These are phyloP conservation scores for Nettapus auritus DNA, from an alignment of 2,113 vertebrate genomes.

Conservation along the genomic window DNA sequence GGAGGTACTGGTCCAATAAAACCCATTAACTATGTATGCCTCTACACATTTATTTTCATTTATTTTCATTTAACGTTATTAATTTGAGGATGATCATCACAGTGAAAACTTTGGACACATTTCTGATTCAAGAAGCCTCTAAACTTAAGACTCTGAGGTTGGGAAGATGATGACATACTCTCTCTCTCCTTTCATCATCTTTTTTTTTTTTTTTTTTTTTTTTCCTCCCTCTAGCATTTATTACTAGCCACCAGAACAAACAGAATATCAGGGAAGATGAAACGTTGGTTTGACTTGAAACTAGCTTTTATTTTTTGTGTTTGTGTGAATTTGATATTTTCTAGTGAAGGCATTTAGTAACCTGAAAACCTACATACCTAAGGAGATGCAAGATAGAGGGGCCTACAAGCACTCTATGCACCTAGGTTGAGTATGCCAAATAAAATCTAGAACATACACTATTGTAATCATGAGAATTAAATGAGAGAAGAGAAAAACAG, in stretches of 20 bases:
- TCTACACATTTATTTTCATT: background rate
- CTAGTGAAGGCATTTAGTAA: background rate
- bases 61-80: background rate
- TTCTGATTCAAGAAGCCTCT: background rate
- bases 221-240: background rate
- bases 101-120: background rate
- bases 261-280: background rate
- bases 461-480: background rate
- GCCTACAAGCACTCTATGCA: background rate
- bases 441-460: background rate
- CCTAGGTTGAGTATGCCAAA: background rate
- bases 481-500: background rate
- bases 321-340: background rate
- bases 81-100: background rate
- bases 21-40: background rate
- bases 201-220: background rate
- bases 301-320: background rate
- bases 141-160: background rate
- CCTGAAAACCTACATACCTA: background rate
- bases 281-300: background rate
- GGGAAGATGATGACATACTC: background rate
- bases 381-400: background rate
- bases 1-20: background rate
- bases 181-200: background rate
- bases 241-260: background rate